Percentiles rank a stretch among this genome's conserved stretches.
phyloP scores from a whole-genome alignment of 2,113 vertebrate genomes.

The Oceanodroma tethys region DNA sequence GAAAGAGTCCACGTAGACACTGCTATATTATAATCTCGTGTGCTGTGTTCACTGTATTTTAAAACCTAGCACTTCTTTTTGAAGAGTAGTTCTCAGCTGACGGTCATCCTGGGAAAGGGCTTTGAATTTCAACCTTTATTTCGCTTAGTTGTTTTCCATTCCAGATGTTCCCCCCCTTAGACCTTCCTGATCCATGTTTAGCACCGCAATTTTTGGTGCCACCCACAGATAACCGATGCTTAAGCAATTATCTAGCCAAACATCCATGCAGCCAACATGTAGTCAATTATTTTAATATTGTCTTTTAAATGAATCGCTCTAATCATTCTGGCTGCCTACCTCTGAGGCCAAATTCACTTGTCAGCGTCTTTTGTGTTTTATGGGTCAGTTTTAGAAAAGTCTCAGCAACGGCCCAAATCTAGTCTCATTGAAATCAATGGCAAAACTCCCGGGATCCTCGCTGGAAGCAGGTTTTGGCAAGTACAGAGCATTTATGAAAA shows the following conservation, averaged over 20 bases:
- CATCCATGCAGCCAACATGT: not conserved
- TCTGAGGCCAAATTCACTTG: slow-evolving; percentile 39
- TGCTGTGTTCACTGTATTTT: not conserved
- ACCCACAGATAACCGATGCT: not conserved
- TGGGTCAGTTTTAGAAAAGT: slow-evolving; percentile 24
- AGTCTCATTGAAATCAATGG: not conserved
- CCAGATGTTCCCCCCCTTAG: not conserved
- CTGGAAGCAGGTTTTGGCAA: slow-evolving; percentile 1
- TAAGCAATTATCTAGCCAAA: not conserved
- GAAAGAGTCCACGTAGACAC: not conserved
- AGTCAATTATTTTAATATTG: slow-evolving; percentile 55
- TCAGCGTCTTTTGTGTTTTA: slow-evolving; percentile 19
- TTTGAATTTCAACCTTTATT: not conserved
- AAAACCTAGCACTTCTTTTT: not conserved
- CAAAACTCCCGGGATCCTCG: not conserved
- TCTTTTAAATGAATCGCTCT: slow-evolving; percentile 23
- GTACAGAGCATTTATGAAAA: not conserved
- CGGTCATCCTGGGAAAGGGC: not conserved
- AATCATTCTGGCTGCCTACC: not conserved
- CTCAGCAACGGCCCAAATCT: not conserved
- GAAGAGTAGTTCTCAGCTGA: not conserved
- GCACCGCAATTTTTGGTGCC: not conserved
- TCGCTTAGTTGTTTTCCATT: not conserved
- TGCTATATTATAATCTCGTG: not conserved
- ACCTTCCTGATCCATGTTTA: not conserved